Evolutionary conservation across 2,888 invertebrate species (phyloP).

Genomic region (Dasypolia templi): DNA sequence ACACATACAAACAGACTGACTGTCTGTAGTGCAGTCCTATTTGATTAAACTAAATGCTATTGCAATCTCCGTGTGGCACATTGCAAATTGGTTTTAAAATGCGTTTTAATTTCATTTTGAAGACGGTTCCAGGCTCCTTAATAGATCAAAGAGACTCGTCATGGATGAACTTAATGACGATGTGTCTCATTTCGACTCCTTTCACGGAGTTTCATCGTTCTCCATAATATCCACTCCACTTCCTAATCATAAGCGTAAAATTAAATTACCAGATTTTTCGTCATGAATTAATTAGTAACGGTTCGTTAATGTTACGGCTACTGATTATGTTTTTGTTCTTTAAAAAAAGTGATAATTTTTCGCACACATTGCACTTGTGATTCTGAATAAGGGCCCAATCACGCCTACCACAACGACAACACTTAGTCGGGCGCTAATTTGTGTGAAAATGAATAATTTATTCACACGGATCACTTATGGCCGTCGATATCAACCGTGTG

Average conservation of each 20-base stretch:
- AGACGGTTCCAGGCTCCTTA: background rate
- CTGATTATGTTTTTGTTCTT: constrained; percentile 43
- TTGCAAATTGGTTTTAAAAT: constrained; percentile 17
- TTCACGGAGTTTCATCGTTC: constrained; percentile 19
- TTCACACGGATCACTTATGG: too few relatives aligned
- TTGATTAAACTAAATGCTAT: constrained; percentile 16
- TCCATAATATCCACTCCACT: constrained; percentile 11
- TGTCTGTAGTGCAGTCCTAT: constrained; percentile 11
- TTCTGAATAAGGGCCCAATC: background rate
- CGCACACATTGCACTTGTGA: constrained; percentile 30
- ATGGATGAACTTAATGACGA: constrained; percentile 18
- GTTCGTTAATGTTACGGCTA: constrained; percentile 56
- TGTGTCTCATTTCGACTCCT: constrained; percentile 5
- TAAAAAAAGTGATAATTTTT: constrained; percentile 22
- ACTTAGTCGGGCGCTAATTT: too few relatives aligned
- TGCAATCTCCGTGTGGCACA: background rate
- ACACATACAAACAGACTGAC: background rate
- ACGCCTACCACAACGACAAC: too few relatives aligned
- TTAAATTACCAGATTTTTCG: constrained; percentile 35
- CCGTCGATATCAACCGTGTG: too few relatives aligned
- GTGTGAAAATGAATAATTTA: too few relatives aligned
- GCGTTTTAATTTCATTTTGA: background rate
- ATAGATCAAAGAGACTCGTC: constrained; percentile 14
- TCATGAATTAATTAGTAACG: constrained; percentile 57
- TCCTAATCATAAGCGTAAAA: constrained; percentile 25